Conservation (phyloP, 2,888 invertebrate genomes). For the Synergus gifuensis region DNA sequence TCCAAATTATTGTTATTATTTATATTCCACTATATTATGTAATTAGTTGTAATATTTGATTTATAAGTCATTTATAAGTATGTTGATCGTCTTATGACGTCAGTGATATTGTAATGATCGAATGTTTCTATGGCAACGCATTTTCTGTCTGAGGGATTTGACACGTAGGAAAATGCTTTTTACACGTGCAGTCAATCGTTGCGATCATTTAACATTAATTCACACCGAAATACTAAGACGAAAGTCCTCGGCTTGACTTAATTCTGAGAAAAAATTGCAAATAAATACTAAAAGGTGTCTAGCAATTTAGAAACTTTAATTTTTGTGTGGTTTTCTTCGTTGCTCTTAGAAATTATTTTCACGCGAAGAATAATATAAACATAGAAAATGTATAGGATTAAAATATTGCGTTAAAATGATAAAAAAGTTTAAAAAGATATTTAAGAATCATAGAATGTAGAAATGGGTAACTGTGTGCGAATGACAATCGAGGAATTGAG, state of each 20-base stretch:
- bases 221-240: slow-evolving; percentile 8
- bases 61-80: background rate
- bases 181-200: slow-evolving; percentile 19
- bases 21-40: background rate
- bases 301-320: background rate
- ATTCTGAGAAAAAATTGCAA: background rate
- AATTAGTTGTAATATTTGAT: background rate
- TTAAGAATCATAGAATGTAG: slow-evolving; percentile 6
- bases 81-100: background rate
- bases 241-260: background rate
- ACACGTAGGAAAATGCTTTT: slow-evolving; percentile 30
- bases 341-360: background rate
- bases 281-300: background rate
- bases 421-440: background rate
- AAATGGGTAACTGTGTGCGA: slow-evolving; percentile 55
- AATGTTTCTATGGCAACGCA: slow-evolving; percentile 26
- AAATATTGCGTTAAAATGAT: slow-evolving; percentile 43
- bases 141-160: background rate
- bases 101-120: slow-evolving; percentile 14
- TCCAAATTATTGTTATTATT: background rate
- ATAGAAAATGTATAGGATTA: background rate
- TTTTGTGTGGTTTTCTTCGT: background rate
- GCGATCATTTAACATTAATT: slow-evolving; percentile 23
- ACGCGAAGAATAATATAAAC: background rate
- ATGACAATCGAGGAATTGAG: slow-evolving; percentile 45